Evolutionary conservation across 2,113 vertebrate genomes (phyloP), one percentile per base, ranked within the genome.

Genomic region (Neolamprologus variostigma): DNA sequence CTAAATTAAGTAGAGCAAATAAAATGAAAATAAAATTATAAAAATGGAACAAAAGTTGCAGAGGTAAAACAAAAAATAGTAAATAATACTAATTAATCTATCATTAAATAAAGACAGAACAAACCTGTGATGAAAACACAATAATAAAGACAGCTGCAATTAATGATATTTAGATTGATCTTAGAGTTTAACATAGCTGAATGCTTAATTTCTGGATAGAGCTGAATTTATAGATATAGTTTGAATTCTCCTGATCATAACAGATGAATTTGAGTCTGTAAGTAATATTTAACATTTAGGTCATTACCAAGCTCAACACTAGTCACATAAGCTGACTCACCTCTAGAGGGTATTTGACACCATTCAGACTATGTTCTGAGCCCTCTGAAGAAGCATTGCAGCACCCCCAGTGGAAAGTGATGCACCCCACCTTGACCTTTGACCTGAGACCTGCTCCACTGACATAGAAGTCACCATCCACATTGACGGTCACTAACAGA

Each of bases 361-460:
- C 98, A 90, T 98, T 97, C 91, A 99, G 95, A 86, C 98, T 97
- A 87, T 99, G 99, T 73, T 99, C 99, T 3, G 99, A 99, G 81
- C 99, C 99, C 1, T 98, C 98, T 8, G 98, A 98, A 1, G 98
- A 98, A 1, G 95, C 93, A 4, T 99, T 99, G 93, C 99, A 99
- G 96, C 96, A 97, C 84, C 98, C 99, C 99, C 99, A 99, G 94
- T 99, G 99, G 95, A 99, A 99, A 63, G 94, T 97, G 92, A 99
- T 97, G 76, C 97, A 98, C 87, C 97, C 98, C 84, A 97, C 98
- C 95, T 97, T 98, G 94, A 98, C 98, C 86, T 95, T 88, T 11
- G 96, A 97, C 90, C 96, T 96, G 81, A 97, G 96, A 23, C 97
- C 97, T 73, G 98, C 98, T 90, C 98, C 98, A 59, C 97, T 98